Percentiles rank a stretch among this genome's conserved stretches.
phyloP scores from a whole-genome alignment of 2,797 vertebrate species.

The Peromyscus attwateri region DNA sequence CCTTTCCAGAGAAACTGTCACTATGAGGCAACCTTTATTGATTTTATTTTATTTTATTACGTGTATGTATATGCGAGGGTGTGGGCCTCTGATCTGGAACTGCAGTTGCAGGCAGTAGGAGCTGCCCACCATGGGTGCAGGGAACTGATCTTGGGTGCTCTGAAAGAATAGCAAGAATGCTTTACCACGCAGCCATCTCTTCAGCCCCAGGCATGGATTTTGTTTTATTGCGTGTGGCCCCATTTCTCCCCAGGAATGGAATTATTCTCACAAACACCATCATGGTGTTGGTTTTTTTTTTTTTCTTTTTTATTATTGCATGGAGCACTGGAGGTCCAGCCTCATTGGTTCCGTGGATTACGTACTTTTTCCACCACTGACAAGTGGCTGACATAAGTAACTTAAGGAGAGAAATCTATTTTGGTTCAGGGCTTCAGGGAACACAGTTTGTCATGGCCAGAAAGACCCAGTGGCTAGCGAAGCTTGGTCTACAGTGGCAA shows the following conservation, averaged over 20 bases:
- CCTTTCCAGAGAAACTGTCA: not conserved
- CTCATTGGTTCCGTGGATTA: not conserved
- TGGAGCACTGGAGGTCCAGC: not conserved
- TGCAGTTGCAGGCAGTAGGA: not conserved
- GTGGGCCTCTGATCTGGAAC: not conserved
- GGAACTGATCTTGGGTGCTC: not conserved
- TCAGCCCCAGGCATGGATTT: constrained; percentile 15
- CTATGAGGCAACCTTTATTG: not conserved
- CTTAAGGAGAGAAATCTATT: not conserved
- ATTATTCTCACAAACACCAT: not conserved
- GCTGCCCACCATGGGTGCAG: not conserved
- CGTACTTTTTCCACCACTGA: not conserved
- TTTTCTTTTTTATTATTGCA: not conserved
- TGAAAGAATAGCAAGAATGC: not conserved
- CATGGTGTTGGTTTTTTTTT: not conserved
- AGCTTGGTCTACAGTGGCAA: not conserved
- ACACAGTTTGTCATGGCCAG: not conserved
- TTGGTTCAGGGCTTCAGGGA: not conserved
- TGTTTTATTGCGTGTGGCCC: not conserved
- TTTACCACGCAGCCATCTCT: not conserved
- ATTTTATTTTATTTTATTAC: not conserved
- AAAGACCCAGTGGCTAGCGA: not conserved
- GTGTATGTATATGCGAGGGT: not conserved
- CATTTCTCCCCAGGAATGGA: not conserved
- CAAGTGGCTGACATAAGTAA: not conserved